A percentile compares a stretch with the other conserved stretches of the same genome.
These are phyloP conservation scores for Papilio dardanus DNA, from an alignment of 1,140 invertebrate species.

Conservation along the genomic window DNA sequence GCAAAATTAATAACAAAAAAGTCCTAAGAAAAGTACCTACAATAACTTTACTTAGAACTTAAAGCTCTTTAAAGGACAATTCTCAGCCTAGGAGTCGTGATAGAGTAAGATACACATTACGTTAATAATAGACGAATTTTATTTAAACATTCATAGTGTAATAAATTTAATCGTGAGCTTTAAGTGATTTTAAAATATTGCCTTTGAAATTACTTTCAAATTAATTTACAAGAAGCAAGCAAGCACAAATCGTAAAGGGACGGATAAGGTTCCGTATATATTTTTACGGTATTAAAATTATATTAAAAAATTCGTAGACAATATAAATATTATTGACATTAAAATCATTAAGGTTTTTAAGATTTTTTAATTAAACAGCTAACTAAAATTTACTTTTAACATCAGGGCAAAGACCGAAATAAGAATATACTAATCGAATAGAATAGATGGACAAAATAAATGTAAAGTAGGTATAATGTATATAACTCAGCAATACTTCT, in stretches of 20 bases:
- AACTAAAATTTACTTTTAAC: too few species aligned
- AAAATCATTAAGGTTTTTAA: too few species aligned
- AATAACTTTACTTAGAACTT: background rate
- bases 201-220: conserved; percentile 11
- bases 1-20: background rate
- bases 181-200: conserved; percentile 11
- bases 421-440: too few species aligned
- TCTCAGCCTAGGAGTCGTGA: background rate
- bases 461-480: too few species aligned
- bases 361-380: too few species aligned
- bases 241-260: background rate
- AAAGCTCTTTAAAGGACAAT: background rate
- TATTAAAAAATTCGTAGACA: background rate
- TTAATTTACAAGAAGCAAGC: conserved; percentile 9
- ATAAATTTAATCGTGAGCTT: conserved; percentile 1
- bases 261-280: background rate
- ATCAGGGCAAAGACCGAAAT: too few species aligned
- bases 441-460: too few species aligned
- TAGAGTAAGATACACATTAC: background rate
- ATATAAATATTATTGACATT: too few species aligned
- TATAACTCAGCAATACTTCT: too few species aligned
- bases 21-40: too few species aligned
- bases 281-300: background rate
- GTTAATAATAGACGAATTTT: background rate
- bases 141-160: background rate